Evolutionary conservation across 2,797 vertebrate genomes (phyloP).

Genomic region (Artibeus lituratus): DNA sequence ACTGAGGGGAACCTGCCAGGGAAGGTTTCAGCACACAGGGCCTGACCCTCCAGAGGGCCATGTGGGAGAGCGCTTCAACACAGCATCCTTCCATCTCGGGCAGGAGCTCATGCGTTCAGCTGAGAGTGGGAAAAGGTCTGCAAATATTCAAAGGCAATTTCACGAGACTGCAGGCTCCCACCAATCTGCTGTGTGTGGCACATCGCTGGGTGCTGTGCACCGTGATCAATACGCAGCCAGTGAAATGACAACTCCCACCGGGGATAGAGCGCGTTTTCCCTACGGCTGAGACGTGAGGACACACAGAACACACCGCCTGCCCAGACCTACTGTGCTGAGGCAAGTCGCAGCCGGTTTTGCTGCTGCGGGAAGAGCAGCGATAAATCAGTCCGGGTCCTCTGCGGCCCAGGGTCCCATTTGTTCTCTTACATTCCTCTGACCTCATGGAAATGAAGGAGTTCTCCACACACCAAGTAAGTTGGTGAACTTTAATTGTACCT

Average conservation of each 20-base stretch:
- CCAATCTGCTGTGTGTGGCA: constrained; percentile 1
- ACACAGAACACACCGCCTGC: neutral
- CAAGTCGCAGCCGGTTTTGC: neutral
- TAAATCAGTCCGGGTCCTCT: neutral
- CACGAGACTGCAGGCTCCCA: neutral
- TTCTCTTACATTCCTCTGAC: constrained; percentile 31
- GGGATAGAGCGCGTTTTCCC: neutral
- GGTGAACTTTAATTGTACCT: constrained; percentile 53
- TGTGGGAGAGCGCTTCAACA: neutral
- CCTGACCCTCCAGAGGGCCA: neutral
- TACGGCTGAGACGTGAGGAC: constrained; percentile 36
- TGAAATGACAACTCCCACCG: neutral
- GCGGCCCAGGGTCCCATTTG: neutral
- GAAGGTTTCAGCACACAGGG: neutral
- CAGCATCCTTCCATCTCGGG: neutral
- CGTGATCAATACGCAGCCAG: neutral
- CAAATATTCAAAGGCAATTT: constrained; percentile 36
- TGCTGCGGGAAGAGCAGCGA: neutral
- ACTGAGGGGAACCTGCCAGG: neutral
- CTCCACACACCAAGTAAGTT: constrained; percentile 34
- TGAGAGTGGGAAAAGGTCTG: neutral
- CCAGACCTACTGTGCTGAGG: neutral
- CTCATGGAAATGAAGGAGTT: constrained; percentile 46
- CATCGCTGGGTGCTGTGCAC: neutral
- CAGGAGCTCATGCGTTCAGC: neutral